phyloP scores from a whole-genome alignment of 2,113 vertebrate species.

The Cercocebus atys region DNA sequence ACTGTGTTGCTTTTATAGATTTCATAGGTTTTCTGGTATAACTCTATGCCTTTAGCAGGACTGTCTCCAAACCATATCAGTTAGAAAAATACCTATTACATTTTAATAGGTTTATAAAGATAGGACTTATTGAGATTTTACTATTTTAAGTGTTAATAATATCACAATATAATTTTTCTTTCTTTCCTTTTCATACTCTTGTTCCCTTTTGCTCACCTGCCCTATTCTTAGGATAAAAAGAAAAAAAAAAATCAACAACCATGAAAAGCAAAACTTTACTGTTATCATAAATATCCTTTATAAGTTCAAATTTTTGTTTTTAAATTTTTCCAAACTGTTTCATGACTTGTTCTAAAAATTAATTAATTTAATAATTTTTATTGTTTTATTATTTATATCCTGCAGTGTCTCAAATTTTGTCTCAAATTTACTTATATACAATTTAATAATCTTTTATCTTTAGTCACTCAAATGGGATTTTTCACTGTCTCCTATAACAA shows the following conservation, averaged over 20 bases:
- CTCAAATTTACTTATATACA: not conserved
- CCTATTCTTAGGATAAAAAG: not conserved
- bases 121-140: not conserved
- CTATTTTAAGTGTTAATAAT: slow-evolving; percentile 14
- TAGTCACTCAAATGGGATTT: not conserved
- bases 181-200: not conserved
- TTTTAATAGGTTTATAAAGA: slow-evolving; percentile 4
- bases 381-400: not conserved
- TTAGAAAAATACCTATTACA: not conserved
- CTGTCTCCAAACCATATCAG: not conserved
- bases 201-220: not conserved
- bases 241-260: not conserved
- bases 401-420: not conserved
- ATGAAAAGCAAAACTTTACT: not conserved
- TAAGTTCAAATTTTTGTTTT: not conserved
- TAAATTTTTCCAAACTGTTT: not conserved
- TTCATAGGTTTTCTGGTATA: not conserved
- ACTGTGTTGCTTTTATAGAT: not conserved
- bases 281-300: not conserved
- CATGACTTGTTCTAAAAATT: not conserved
- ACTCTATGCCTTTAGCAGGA: not conserved
- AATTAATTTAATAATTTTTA: not conserved
- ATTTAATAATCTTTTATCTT: not conserved
- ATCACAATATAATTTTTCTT: not conserved
- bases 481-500: not conserved